Evolutionary conservation across 64 coral and sea anemone genomes (phyloP).

Genomic region (Orbicella faveolata): DNA sequence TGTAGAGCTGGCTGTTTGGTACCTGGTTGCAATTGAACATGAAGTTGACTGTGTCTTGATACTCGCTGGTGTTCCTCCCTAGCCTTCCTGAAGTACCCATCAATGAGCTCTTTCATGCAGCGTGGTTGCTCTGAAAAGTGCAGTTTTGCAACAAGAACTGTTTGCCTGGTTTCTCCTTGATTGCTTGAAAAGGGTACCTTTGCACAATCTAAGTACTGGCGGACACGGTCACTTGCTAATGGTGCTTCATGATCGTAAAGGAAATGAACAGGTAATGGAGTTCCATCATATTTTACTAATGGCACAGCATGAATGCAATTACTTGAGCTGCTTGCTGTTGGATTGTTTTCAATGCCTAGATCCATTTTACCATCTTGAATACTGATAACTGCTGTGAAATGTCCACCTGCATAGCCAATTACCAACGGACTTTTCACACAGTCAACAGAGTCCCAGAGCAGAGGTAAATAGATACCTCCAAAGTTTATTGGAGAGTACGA

Average conservation of each 20-base stretch:
- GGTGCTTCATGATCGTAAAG: constrained; percentile 74
- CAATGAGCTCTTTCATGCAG: constrained; percentile 43
- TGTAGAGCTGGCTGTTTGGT: constrained; percentile 20
- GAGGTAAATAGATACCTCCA: constrained; percentile 84
- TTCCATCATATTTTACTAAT: constrained; percentile 75
- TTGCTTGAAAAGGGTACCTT: constrained; percentile 31
- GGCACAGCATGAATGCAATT: constrained; percentile 75
- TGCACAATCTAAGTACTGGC: constrained; percentile 88
- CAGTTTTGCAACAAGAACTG: constrained; percentile 62
- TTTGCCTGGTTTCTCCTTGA: not conserved
- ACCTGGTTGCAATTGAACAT: not conserved
- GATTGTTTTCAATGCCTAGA: constrained; percentile 1
- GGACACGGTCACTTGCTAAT: constrained; percentile 56
- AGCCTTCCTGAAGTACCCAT: constrained; percentile 55
- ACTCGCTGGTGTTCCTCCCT: constrained; percentile 37
- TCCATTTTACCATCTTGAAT: constrained; percentile 87
- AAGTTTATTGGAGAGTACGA: constrained; percentile 77
- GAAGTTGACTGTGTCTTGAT: constrained; percentile 28
- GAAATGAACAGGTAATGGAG: constrained; percentile 81
- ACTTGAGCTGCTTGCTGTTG: not conserved
- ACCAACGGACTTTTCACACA: constrained; percentile 89
- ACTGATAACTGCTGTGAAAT: constrained; percentile 90
- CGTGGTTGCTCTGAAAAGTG: constrained; percentile 36
- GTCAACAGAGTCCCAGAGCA: constrained; percentile 90
- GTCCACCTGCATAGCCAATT: constrained; percentile 87